Evolutionary conservation across 2,113 vertebrate species (phyloP).

Genomic region (Hiodon tergisus): DNA sequence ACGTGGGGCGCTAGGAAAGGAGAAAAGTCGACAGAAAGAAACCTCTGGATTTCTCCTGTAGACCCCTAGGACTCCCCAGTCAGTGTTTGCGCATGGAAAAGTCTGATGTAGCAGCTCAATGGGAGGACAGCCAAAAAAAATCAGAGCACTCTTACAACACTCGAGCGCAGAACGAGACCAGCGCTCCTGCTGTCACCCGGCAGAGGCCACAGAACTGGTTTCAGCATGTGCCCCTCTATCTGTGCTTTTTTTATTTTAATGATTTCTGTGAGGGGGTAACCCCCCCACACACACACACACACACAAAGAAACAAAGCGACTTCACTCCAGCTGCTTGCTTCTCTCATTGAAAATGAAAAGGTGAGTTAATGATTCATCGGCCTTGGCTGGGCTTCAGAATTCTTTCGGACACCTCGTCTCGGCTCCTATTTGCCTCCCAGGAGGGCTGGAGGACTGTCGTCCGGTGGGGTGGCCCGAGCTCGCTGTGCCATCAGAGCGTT

Average conservation of each 20-base stretch:
- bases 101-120: background rate
- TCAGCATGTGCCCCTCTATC: background rate
- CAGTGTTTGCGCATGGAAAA: conserved; percentile 21
- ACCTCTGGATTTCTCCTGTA: conserved; percentile 10
- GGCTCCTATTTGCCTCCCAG: conserved; percentile 15
- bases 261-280: background rate
- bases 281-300: background rate
- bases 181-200: background rate
- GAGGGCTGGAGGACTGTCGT: conserved; percentile 23
- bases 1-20: conserved; percentile 11
- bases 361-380: conserved; percentile 85
- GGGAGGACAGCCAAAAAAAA: conserved; percentile 9
- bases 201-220: background rate
- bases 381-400: conserved; percentile 71
- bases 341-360: conserved; percentile 63
- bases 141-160: conserved; percentile 8
- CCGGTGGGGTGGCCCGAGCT: background rate
- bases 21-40: conserved; percentile 21
- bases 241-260: background rate
- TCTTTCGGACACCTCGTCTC: conserved; percentile 53
- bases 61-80: conserved; percentile 17
- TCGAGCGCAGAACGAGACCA: background rate
- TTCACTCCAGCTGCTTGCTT: conserved; percentile 53
- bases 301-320: background rate
- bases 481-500: background rate